Evolutionary conservation across 2,113 vertebrate genomes (phyloP).

Genomic region (Peucedramus taeniatus): DNA sequence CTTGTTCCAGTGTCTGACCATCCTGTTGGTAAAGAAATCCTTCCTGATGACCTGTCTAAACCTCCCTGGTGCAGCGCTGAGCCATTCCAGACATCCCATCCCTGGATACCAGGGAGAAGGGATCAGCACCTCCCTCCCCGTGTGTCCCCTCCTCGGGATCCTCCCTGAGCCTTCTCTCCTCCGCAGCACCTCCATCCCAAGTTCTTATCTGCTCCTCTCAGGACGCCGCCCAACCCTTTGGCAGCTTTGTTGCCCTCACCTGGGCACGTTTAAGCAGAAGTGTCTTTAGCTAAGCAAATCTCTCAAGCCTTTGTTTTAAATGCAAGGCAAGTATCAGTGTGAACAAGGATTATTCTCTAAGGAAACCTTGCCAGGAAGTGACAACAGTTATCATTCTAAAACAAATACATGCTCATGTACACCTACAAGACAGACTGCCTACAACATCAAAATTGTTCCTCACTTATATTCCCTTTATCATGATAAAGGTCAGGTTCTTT

Average conservation of each 20-base stretch:
- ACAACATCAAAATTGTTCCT: neutral
- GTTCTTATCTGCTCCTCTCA: neutral
- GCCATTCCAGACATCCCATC: neutral
- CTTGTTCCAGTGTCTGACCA: neutral
- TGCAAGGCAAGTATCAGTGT: neutral
- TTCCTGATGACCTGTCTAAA: neutral
- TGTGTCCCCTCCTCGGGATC: accelerated
- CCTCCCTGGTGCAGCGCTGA: accelerated
- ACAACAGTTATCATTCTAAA: neutral
- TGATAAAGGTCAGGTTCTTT: constrained; percentile 1
- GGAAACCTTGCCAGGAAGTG: neutral
- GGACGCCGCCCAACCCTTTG: neutral
- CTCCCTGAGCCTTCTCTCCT: neutral
- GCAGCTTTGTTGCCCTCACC: neutral
- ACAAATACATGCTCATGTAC: neutral
- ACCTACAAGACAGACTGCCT: neutral
- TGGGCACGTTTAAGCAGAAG: neutral
- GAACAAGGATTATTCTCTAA: neutral
- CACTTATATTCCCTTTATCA: neutral
- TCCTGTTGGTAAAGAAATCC: neutral
- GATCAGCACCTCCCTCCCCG: neutral
- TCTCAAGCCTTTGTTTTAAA: neutral
- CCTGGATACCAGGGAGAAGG: neutral
- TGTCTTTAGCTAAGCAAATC: neutral
- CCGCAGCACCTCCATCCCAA: neutral